Evolutionary conservation across 2,797 vertebrate genomes (phyloP), one percentile per base, ranked within the genome.

Genomic region (Anas flavirostris): DNA sequence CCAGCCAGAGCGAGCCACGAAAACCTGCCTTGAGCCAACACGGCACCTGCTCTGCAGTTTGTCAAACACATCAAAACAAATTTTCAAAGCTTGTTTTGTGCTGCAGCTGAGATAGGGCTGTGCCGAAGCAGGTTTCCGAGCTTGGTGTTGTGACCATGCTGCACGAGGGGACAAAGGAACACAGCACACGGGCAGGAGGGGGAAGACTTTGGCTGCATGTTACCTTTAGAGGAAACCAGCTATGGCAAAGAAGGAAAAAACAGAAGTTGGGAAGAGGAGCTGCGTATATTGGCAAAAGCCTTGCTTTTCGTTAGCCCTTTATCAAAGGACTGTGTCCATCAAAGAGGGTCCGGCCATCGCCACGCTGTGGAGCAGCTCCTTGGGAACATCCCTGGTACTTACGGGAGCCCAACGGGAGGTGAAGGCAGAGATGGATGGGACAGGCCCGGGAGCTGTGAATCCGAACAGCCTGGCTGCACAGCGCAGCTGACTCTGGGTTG

Each of bases 11-110:
- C 29, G 43, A 63, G 26, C 46, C 23, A 3, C 0, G 0, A 77
- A 68, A 79, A 73, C 62, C 5, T 52, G 26, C 17, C 11, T 41
- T 55, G 70, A 68, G 75, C 64, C 85, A 67, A 68, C 16, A 4
- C 37, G 63, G 80, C 39, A 4, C 66, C 64, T 58, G 63, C 82
- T 58, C 19, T 16, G 53, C 69, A 88, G 85, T 35, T 84, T 72
- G 63, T 90, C 48, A 93, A 67, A 94, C 48, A 22, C 76, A 44
- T 53, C 60, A 31, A 75, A 90, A 76, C 62, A 82, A 52, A 78
- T 43, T 55, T 72, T 67, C 91, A 86, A 63, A 93, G 37, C 37
- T 89, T 48, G 12, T 50, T 66, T 22, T 1, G 0, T 15, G 11
- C 8, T 62, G 37, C 16, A 41, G 26, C 37, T 8, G 41, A 81